Base-by-base conservation (phyloP, 2,888 invertebrate species). In the Meliscaeva auricollis region DNA sequence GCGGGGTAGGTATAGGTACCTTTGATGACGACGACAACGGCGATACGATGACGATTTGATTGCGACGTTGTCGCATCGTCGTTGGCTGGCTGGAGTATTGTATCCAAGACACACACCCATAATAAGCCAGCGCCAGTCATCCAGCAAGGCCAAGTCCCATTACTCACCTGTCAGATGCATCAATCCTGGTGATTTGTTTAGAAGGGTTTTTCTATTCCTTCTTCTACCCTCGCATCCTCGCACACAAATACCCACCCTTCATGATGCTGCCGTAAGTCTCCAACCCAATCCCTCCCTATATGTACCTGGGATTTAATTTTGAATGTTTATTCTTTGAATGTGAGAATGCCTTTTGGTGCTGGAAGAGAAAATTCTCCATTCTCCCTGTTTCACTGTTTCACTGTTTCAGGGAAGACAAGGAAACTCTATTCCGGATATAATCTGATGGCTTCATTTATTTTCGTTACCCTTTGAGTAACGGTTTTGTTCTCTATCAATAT, bases 121-220 rank as follows among this genome's bases (percentile, higher is more conserved):
- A 87, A 82, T 82, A 87, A 82, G 82, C 82, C 81, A 52, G 38
- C 11, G 38, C 11, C 13, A 38, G 38, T 9, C 38, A 11, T 9
- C 9, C 38, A 38, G 38, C 13, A 38, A 38, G 77, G 74, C 87
- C 74, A 78, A 78, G 82, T 82, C 74, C 87, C 82, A 87, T 87
- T 87, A 87, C 87, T 87, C 82, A 87, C 87, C 82, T 87, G 87
- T 78, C 87, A 87, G 46, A 50, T 64, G 62, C 87, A 87, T 87
- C 87, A 87, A 87, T 87, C 82, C 87, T 58, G n/a, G 87, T 82
- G 82, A 87, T 87, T 87, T 87, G 87, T 78, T 87, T 77, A 50
- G 73, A 81, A 77, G 44, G 68, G 64, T 68, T 85, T n/a, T 44
- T 56, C 73, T 62, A 56, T 68, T 68, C 41, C 46, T 58, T 46